A percentile compares a stretch with the other conserved stretches of the same genome.
phyloP scores from a whole-genome alignment of 2,797 vertebrate genomes.

The Notamacropus eugenii region DNA sequence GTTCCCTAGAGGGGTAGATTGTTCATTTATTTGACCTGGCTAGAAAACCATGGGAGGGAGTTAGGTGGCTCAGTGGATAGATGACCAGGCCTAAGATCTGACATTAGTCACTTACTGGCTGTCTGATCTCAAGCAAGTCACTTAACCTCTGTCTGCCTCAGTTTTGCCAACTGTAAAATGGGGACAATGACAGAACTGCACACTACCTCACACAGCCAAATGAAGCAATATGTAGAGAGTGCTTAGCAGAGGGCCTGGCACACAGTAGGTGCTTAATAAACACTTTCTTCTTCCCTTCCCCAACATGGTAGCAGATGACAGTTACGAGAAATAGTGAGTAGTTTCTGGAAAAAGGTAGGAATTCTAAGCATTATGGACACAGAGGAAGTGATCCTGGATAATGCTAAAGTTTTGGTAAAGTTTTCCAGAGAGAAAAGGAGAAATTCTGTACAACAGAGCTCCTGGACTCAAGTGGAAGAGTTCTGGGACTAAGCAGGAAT shows the following conservation, averaged over 20 bases:
- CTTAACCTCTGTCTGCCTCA: neutral
- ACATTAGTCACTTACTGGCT: neutral
- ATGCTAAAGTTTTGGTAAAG: neutral
- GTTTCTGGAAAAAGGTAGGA: neutral
- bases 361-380: neutral
- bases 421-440: neutral
- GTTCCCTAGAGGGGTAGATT: neutral
- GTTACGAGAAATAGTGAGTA: neutral
- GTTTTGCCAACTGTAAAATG: neutral
- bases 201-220: neutral
- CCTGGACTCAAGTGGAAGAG: neutral
- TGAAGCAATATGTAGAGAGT: neutral
- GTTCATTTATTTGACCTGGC: neutral
- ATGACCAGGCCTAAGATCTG: neutral
- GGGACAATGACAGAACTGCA: too few relatives aligned
- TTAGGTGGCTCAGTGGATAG: neutral
- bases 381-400: neutral
- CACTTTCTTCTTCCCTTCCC: neutral
- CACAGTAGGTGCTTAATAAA: neutral
- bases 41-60: neutral
- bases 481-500: neutral
- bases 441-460: neutral
- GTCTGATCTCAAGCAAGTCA: neutral
- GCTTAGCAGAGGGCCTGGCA: neutral
- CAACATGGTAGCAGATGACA: neutral